Percentiles rank a stretch among this genome's conserved stretches.
These are phyloP conservation scores for Empis livida DNA, from an alignment of 2,888 invertebrate genomes.

Conservation along the genomic window DNA sequence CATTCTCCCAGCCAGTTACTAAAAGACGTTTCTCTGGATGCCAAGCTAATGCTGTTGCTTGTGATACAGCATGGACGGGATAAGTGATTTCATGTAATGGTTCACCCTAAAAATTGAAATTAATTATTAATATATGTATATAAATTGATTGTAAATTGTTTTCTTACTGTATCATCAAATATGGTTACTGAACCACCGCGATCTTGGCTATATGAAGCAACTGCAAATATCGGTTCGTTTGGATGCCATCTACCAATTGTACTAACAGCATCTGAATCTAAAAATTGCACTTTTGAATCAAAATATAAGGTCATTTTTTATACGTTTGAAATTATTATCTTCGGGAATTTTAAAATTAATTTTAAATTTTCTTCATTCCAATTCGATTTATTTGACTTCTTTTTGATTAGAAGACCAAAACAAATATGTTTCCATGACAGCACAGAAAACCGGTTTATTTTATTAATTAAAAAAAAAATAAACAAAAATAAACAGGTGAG, in stretches of 20 bases:
- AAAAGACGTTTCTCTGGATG: conserved; percentile 74
- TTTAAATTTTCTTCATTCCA: not conserved
- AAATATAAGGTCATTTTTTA: conserved; percentile 66
- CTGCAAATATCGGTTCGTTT: conserved; percentile 64
- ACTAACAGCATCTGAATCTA: conserved; percentile 61
- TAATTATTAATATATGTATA: not conserved
- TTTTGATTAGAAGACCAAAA: not conserved
- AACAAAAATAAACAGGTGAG: no score
- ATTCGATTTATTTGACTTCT: not conserved
- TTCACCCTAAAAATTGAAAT: conserved; percentile 47
- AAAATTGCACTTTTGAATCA: conserved; percentile 68
- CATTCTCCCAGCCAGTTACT: conserved; percentile 85
- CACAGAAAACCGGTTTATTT: not conserved
- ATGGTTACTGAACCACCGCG: conserved; percentile 79
- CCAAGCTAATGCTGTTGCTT: conserved; percentile 76
- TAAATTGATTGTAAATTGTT: conserved; percentile 6
- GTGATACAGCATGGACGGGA: conserved; percentile 60
- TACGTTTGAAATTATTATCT: not conserved
- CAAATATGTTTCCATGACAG: not conserved
- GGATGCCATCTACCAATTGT: conserved; percentile 77
- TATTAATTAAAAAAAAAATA: not conserved
- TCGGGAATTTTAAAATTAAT: not conserved
- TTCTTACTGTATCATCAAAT: conserved; percentile 71
- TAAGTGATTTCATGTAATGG: conserved; percentile 61
- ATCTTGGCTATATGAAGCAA: conserved; percentile 77